phyloP scores from a whole-genome alignment of 2,888 invertebrate genomes.

The Melinopterus prodromus region DNA sequence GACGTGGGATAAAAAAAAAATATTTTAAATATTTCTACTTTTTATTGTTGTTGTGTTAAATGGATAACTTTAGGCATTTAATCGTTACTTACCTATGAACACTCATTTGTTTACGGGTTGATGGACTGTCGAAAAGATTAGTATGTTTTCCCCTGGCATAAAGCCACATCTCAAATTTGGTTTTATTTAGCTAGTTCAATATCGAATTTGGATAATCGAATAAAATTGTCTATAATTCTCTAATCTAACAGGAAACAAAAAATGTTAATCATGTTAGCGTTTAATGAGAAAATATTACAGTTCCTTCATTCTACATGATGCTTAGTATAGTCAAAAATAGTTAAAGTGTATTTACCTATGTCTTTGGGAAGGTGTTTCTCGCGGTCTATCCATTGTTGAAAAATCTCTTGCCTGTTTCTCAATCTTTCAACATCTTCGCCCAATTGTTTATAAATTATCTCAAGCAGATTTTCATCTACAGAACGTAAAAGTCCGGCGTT shows the following conservation, averaged over 20 bases:
- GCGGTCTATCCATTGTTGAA: conserved; percentile 5
- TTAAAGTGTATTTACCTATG: conserved; percentile 12
- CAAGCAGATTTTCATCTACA: background rate
- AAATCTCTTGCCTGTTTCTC: background rate
- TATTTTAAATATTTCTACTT: too few species aligned
- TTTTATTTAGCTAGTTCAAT: conserved; percentile 70
- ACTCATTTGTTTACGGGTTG: too few species aligned
- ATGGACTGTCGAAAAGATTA: background rate
- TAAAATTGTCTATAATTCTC: conserved; percentile 64
- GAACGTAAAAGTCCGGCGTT: background rate
- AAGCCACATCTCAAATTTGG: conserved; percentile 68
- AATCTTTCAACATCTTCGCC: conserved; percentile 10
- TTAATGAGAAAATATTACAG: too few species aligned
- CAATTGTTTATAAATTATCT: background rate
- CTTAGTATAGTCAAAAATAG: conserved; percentile 49
- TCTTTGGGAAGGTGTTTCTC: conserved; percentile 5
- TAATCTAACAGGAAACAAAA: conserved; percentile 58
- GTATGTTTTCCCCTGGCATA: background rate
- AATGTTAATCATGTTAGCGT: too few species aligned
- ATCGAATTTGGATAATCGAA: conserved; percentile 71
- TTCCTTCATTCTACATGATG: background rate
- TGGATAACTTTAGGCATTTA: too few species aligned
- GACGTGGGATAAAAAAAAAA: too few species aligned
- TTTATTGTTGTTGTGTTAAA: too few species aligned
- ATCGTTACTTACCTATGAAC: too few species aligned